A percentile compares a stretch with the other conserved stretches of the same genome.
Conservation (phyloP, 1,140 invertebrate genomes). For the Dendroctonus ponderosae region DNA sequence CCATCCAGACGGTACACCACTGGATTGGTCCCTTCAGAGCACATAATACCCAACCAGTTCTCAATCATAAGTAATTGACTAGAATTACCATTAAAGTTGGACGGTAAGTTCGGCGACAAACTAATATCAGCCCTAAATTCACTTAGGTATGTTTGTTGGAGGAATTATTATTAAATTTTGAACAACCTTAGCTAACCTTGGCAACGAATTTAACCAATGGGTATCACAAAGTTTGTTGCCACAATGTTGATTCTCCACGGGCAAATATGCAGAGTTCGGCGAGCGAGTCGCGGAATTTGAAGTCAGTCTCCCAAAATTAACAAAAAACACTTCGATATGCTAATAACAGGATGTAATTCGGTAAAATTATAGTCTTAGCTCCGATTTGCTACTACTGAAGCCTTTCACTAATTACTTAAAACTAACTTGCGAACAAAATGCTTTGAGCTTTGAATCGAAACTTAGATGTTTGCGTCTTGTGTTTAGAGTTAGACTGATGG, state of each 20-base stretch:
- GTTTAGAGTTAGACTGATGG: too few species aligned
- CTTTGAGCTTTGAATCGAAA: too few species aligned
- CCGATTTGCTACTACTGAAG: neutral
- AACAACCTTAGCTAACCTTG: constrained; percentile 34
- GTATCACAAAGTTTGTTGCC: constrained; percentile 10
- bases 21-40: too few species aligned
- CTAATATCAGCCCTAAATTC: too few species aligned
- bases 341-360: neutral
- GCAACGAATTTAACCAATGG: constrained; percentile 6
- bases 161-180: constrained; percentile 30
- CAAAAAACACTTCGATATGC: constrained; percentile 8
- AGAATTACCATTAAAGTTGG: too few species aligned
- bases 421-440: too few species aligned
- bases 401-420: too few species aligned
- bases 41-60: too few species aligned
- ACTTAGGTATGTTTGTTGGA: constrained; percentile 1
- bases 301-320: neutral
- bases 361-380: neutral
- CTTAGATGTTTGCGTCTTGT: too few species aligned
- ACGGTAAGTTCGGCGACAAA: too few species aligned
- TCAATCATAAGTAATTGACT: too few species aligned
- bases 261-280: constrained; percentile 8
- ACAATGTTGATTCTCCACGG: constrained; percentile 8
- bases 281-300: neutral
- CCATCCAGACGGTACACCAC: too few species aligned